Percentiles rank a stretch among this genome's conserved stretches.
Evolutionary conservation across 2,113 vertebrate species (phyloP).

Genomic region (Rhinogobius similis): DNA sequence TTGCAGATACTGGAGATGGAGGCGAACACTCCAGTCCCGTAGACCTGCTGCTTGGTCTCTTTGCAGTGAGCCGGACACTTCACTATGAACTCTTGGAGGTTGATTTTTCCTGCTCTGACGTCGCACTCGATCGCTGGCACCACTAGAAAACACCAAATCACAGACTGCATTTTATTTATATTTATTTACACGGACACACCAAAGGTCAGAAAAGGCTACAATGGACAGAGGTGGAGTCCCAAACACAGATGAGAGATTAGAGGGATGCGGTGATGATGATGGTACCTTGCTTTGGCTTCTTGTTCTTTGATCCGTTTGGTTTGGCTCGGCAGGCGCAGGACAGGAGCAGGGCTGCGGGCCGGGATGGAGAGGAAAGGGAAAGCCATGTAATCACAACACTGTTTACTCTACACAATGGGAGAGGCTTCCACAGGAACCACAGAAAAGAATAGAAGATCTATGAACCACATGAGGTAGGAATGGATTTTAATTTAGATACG

Average conservation of each 20-base stretch:
- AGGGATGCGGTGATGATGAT: conserved; percentile 21
- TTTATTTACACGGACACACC: conserved; percentile 1
- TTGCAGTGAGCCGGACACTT: conserved; percentile 91
- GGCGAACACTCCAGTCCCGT: conserved; percentile 90
- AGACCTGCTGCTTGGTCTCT: conserved; percentile 88
- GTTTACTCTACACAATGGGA: conserved; percentile 31
- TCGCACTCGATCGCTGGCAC: conserved; percentile 90
- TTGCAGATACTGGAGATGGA: conserved; percentile 96
- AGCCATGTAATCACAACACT: conserved; percentile 35
- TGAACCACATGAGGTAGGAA: neutral
- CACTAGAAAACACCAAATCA: conserved; percentile 68
- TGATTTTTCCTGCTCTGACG: conserved; percentile 90
- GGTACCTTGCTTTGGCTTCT: conserved; percentile 89
- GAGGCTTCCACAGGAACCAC: neutral
- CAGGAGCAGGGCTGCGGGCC: conserved; percentile 80
- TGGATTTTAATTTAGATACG: neutral
- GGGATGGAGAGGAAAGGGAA: conserved; percentile 47
- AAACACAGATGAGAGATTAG: conserved; percentile 15
- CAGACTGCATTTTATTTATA: neutral
- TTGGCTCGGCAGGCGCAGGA: conserved; percentile 79
- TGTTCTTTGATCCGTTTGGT: conserved; percentile 83
- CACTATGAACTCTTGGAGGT: conserved; percentile 90
- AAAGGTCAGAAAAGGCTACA: conserved; percentile 2
- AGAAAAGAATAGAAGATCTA: neutral
- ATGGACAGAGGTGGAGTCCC: conserved; percentile 3